Conservation (phyloP, 2,113 vertebrate genomes). For the Rana temporaria region DNA sequence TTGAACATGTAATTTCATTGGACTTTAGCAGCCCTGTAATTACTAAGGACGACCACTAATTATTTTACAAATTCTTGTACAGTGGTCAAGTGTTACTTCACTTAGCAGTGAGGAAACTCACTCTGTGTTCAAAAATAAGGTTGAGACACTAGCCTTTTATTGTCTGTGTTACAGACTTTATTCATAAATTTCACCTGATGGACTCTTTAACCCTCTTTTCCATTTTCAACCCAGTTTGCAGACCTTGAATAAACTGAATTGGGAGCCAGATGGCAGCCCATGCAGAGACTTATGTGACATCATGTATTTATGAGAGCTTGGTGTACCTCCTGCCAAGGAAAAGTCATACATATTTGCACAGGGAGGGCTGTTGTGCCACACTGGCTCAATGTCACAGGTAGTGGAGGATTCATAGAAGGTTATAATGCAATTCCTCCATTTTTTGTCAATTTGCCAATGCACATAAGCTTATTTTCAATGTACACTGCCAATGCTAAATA, state of each 20-base stretch:
- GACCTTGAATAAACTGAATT: conserved; percentile 32
- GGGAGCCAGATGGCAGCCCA: conserved; percentile 36
- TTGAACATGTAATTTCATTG: background rate
- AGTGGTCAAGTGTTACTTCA: background rate
- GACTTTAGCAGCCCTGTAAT: background rate
- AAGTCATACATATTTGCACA: conserved; percentile 50
- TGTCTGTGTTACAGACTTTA: background rate
- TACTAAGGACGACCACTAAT: background rate
- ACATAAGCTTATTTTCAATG: background rate
- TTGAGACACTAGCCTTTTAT: background rate
- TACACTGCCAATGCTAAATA: conserved; percentile 20
- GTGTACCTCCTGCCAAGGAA: conserved; percentile 37
- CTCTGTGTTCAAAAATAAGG: background rate
- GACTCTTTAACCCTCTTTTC: conserved; percentile 1
- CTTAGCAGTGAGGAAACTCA: background rate
- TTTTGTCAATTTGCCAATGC: conserved; percentile 3
- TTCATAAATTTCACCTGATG: conserved; percentile 4
- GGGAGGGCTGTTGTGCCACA: conserved; percentile 25
- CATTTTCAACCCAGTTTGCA: conserved; percentile 15
- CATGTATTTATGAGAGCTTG: conserved; percentile 33
- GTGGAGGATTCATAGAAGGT: conserved; percentile 30
- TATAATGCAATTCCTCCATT: background rate
- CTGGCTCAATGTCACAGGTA: conserved; percentile 35
- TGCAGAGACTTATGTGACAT: conserved; percentile 41
- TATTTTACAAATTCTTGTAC: background rate